Evolutionary conservation across 2,888 invertebrate species (phyloP).

Genomic region (Rutpela maculata): DNA sequence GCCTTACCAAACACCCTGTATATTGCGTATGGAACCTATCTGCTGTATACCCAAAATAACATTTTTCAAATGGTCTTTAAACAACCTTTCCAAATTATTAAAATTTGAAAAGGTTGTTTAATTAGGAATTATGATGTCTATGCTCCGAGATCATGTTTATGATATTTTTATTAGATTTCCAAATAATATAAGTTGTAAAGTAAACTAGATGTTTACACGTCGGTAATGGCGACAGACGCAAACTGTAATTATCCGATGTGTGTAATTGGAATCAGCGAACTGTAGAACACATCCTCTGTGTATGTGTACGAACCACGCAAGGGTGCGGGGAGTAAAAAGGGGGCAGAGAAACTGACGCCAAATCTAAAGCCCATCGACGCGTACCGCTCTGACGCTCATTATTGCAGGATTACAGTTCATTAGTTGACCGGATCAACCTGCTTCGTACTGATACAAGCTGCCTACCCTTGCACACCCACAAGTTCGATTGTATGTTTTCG

Average conservation of each 20-base stretch:
- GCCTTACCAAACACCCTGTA: too few relatives aligned
- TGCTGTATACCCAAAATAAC: too few relatives aligned
- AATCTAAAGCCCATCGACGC: conserved; percentile 63
- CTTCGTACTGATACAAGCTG: conserved; percentile 54
- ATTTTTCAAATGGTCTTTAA: too few relatives aligned
- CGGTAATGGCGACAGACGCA: conserved; percentile 52
- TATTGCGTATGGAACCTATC: too few relatives aligned
- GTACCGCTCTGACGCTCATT: conserved; percentile 67
- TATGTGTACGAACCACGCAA: conserved; percentile 37
- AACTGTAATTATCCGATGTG: conserved; percentile 58
- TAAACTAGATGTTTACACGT: conserved; percentile 48
- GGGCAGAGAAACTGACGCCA: conserved; percentile 51
- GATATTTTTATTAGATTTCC: neutral
- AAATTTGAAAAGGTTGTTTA: too few relatives aligned
- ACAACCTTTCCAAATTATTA: too few relatives aligned
- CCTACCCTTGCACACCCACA: conserved; percentile 44
- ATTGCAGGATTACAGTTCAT: conserved; percentile 72
- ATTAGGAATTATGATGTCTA: too few relatives aligned
- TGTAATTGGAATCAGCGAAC: conserved; percentile 58
- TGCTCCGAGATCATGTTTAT: neutral
- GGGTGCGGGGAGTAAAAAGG: conserved; percentile 29
- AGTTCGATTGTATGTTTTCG: conserved; percentile 27
- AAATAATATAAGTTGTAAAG: conserved; percentile 28
- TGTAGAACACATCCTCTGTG: conserved; percentile 48
- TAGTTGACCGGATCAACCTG: conserved; percentile 70